These are phyloP conservation scores for Watsonalla binaria DNA, from an alignment of 2,888 invertebrate genomes.

Conservation along the genomic window DNA sequence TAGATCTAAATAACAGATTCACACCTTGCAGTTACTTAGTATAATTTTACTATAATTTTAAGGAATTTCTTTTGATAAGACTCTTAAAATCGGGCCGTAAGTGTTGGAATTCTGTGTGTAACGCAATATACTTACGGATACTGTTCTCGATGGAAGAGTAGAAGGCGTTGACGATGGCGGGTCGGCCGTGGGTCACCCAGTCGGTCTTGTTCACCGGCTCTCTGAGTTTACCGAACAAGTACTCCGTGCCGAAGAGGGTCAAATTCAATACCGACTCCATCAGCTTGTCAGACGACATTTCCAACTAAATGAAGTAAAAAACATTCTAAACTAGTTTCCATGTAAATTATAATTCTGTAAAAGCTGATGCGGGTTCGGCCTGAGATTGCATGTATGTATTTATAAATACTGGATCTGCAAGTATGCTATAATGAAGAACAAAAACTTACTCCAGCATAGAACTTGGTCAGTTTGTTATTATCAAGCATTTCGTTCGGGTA, in stretches of 20 bases:
- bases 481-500: slow-evolving; percentile 94
- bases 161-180: slow-evolving; percentile 92
- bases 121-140: slow-evolving; percentile 83
- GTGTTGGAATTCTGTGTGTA: neutral
- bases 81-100: neutral
- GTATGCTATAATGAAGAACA: too few species aligned
- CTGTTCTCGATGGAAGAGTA: slow-evolving; percentile 92
- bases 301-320: slow-evolving; percentile 69
- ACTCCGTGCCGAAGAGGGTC: slow-evolving; percentile 89
- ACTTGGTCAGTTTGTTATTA: slow-evolving; percentile 86
- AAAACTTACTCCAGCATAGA: slow-evolving; percentile 83
- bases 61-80: neutral
- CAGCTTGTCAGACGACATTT: slow-evolving; percentile 83
- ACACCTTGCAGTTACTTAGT: too few species aligned
- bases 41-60: too few species aligned
- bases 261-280: slow-evolving; percentile 87
- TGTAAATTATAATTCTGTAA: too few species aligned
- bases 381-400: too few species aligned
- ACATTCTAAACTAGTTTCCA: too few species aligned
- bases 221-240: slow-evolving; percentile 86
- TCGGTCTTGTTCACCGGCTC: slow-evolving; percentile 91
- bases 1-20: too few species aligned
- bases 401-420: too few species aligned
- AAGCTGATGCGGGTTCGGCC: too few species aligned
- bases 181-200: slow-evolving; percentile 90